phyloP scores from a whole-genome alignment of 2,888 invertebrate species.

The Drosophila demipolita region DNA sequence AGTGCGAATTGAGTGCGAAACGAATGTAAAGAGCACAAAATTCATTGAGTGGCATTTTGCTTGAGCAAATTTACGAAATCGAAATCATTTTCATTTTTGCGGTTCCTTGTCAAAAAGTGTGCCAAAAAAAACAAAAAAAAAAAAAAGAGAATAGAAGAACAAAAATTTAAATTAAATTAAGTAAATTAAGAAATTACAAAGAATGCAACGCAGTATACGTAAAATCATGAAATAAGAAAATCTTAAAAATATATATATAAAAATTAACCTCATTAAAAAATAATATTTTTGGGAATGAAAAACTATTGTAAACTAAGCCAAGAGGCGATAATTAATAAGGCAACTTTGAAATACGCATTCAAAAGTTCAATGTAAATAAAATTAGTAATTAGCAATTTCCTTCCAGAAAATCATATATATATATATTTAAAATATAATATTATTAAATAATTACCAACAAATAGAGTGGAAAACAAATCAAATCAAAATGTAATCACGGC shows the following conservation, averaged over 20 bases:
- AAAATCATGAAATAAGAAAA: conserved; percentile 39
- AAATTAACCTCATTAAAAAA: conserved; percentile 57
- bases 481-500: conserved; percentile 66
- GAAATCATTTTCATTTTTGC: conserved; percentile 29
- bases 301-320: conserved; percentile 41
- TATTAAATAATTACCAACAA: conserved; percentile 17
- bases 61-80: conserved; percentile 10
- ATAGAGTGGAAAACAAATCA: conserved; percentile 47
- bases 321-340: conserved; percentile 22
- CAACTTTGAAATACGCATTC: conserved; percentile 19
- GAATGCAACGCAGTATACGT: conserved; percentile 82
- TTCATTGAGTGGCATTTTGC: conserved; percentile 49
- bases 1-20: conserved; percentile 39
- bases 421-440: conserved; percentile 15
- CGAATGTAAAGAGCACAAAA: neutral
- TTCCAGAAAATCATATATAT: conserved; percentile 50
- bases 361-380: conserved; percentile 60
- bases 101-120: conserved; percentile 52
- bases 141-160: conserved; percentile 9
- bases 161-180: conserved; percentile 25
- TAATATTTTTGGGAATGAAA: conserved; percentile 17
- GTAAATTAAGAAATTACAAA: conserved; percentile 62
- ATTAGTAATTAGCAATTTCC: conserved; percentile 62
- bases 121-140: conserved; percentile 43
- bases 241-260: conserved; percentile 14